These are phyloP conservation scores for Ctenodactylus gundi DNA, from an alignment of 2,113 vertebrate genomes.

Conservation along the genomic window DNA sequence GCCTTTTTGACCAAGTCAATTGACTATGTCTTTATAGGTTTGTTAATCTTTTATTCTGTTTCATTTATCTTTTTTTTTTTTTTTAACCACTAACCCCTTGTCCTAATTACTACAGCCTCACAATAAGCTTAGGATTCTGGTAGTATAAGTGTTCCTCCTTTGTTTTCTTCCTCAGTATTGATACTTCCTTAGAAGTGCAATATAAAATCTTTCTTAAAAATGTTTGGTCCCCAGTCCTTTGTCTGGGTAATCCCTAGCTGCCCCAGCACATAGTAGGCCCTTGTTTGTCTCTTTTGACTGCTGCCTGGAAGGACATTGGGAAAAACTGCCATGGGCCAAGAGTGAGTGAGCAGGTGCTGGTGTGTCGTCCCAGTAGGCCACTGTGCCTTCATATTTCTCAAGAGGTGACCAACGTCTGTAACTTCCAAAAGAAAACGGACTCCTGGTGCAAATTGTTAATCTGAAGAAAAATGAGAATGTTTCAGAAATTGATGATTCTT, in stretches of 20 bases:
- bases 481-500: neutral
- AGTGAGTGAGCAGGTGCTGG: neutral
- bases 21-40: neutral
- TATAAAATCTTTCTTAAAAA: neutral
- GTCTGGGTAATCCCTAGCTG: neutral
- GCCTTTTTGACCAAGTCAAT: neutral
- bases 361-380: neutral
- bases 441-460: neutral
- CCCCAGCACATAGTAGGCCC: neutral
- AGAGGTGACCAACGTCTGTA: neutral
- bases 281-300: neutral
- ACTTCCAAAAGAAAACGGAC: neutral
- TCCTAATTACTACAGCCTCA: neutral
- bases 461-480: neutral
- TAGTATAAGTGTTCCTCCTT: neutral
- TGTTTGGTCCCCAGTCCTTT: neutral
- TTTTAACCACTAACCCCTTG: neutral
- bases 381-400: neutral
- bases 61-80: neutral
- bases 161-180: neutral
- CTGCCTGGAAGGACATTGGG: neutral
- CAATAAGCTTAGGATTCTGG: neutral
- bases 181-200: neutral
- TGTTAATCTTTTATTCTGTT: neutral
- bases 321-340: accelerated